phyloP scores from a whole-genome alignment of 2,888 invertebrate genomes.

The Chouioia cunea region DNA sequence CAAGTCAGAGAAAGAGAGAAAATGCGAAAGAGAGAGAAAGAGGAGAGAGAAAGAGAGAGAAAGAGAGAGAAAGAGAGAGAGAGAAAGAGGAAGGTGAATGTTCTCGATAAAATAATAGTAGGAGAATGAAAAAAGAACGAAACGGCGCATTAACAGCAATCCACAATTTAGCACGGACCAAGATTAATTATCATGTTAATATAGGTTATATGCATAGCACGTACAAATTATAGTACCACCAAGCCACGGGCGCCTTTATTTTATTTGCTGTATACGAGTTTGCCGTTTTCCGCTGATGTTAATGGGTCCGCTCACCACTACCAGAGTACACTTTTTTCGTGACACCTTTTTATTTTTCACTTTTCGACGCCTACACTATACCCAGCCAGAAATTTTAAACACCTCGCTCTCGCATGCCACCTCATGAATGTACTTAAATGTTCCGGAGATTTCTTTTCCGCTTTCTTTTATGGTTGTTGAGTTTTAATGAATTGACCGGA shows the following conservation, averaged over 20 bases:
- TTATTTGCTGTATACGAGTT: conserved; percentile 12
- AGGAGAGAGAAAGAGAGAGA: too few relatives aligned
- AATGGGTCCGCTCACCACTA: conserved; percentile 10
- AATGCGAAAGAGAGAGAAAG: too few relatives aligned
- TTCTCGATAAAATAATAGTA: conserved; percentile 23
- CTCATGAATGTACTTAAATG: conserved; percentile 21
- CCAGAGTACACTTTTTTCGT: conserved; percentile 10
- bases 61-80: too few relatives aligned
- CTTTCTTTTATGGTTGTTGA: not conserved
- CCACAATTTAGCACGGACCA: conserved; percentile 10
- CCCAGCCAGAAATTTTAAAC: too few relatives aligned
- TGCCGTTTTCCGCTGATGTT: conserved; percentile 11
- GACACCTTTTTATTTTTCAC: conserved; percentile 4
- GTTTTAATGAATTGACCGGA: too few relatives aligned
- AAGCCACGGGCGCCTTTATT: conserved; percentile 16
- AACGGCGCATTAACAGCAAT: conserved; percentile 34
- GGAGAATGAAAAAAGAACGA: not conserved
- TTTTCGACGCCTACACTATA: too few relatives aligned
- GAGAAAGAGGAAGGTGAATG: conserved; percentile 17
- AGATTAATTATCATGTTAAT: conserved; percentile 36
- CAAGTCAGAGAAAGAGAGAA: too few relatives aligned
- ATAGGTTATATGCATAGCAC: conserved; percentile 22
- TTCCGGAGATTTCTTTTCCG: not conserved
- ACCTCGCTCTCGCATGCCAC: not conserved
- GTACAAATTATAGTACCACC: conserved; percentile 6